Percentiles rank a stretch among this genome's conserved stretches.
phyloP scores from a whole-genome alignment of 2,113 vertebrate species.

The Cisticola juncidis region DNA sequence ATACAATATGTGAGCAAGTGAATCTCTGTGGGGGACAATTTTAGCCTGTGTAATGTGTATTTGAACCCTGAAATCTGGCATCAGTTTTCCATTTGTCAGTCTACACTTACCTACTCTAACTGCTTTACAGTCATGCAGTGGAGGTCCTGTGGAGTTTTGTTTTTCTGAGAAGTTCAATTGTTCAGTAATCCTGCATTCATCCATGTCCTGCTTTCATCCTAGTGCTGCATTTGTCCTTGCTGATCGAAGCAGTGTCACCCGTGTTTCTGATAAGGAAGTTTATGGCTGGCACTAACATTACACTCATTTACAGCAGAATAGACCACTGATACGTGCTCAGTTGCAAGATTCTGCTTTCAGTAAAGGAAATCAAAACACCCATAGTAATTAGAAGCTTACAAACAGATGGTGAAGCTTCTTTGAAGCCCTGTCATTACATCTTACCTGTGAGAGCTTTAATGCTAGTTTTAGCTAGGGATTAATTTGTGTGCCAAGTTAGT shows the following conservation, averaged over 20 bases:
- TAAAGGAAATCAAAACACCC: neutral
- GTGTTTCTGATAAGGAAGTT: neutral
- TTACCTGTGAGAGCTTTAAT: neutral
- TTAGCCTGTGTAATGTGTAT: neutral
- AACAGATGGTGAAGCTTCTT: neutral
- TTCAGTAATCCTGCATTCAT: neutral
- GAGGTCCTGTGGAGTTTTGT: neutral
- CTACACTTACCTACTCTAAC: neutral
- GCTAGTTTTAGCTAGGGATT: conserved; percentile 15
- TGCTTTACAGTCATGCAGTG: fast-evolving
- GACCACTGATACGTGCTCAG: neutral
- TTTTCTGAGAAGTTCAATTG: neutral
- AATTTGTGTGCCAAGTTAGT: conserved; percentile 56
- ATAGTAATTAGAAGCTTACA: conserved; percentile 9
- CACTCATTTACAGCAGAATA: neutral
- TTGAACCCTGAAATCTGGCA: neutral
- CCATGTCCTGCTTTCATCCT: neutral
- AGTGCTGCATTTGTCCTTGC: neutral
- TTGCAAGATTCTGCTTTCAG: neutral
- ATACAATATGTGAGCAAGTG: neutral
- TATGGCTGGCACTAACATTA: neutral
- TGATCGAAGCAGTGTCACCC: neutral
- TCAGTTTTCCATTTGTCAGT: neutral
- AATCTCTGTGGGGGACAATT: neutral
- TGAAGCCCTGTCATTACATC: conserved; percentile 13